Evolutionary conservation across 2,113 vertebrate species (phyloP).

Genomic region (Pyrgilauda ruficollis): DNA sequence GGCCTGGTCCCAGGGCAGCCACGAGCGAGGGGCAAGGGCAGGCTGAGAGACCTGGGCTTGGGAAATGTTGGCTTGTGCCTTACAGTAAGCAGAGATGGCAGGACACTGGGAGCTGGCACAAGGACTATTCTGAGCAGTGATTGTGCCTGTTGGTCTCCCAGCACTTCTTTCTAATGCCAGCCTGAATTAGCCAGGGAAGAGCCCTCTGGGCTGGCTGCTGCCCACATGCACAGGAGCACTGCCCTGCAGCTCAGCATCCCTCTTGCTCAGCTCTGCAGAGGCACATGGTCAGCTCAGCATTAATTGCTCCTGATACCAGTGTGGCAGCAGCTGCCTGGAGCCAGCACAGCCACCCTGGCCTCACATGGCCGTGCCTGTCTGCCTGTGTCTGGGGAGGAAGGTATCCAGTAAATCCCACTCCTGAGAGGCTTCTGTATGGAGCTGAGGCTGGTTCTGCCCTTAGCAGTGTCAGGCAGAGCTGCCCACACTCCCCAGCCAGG

Average conservation of each 20-base stretch:
- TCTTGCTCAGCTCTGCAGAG: neutral
- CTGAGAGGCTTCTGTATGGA: neutral
- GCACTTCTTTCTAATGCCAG: neutral
- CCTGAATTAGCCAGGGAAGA: constrained; percentile 1
- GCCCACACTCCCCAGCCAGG: neutral
- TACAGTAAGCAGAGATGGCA: neutral
- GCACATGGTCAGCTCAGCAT: neutral
- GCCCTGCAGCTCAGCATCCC: neutral
- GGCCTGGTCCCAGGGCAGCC: neutral
- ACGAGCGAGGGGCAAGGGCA: neutral
- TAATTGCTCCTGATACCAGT: neutral
- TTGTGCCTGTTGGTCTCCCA: neutral
- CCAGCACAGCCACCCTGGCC: neutral
- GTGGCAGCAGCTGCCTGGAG: neutral
- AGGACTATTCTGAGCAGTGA: neutral
- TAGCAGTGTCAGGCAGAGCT: neutral
- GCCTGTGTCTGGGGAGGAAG: neutral
- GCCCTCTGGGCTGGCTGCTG: neutral
- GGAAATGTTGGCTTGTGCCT: neutral
- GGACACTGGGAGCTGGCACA: neutral
- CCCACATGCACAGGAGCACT: neutral
- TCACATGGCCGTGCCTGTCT: neutral
- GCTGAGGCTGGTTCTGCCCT: neutral
- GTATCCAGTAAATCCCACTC: neutral
- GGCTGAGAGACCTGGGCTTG: neutral